Evolutionary conservation across 2,888 invertebrate species (phyloP).

Genomic region (Drosophila prolongata): DNA sequence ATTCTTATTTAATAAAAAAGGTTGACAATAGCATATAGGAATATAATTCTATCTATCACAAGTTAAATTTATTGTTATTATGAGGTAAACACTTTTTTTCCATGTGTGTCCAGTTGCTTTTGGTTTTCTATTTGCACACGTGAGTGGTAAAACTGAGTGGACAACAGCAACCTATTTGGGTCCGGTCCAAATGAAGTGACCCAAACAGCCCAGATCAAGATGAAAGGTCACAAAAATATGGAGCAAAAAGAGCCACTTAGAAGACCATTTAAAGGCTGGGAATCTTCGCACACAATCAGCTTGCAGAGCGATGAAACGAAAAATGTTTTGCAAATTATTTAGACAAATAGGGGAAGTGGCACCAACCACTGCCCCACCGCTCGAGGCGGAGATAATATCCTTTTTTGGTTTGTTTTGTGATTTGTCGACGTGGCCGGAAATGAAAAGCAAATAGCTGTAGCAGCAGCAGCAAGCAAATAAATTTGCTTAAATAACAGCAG

Average conservation of each 20-base stretch:
- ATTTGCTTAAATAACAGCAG: constrained; percentile 49
- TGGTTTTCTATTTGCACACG: constrained; percentile 69
- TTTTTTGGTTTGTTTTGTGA: constrained; percentile 67
- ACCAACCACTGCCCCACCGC: constrained; percentile 1
- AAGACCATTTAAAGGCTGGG: constrained; percentile 61
- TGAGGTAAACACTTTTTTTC: constrained; percentile 2
- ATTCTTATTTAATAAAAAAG: too few relatives aligned
- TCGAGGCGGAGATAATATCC: constrained; percentile 70
- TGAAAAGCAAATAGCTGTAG: constrained; percentile 67
- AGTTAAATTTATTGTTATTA: neutral
- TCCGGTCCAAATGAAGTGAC: constrained; percentile 33
- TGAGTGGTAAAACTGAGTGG: constrained; percentile 48
- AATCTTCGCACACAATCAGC: constrained; percentile 46
- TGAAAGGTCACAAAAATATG: constrained; percentile 29
- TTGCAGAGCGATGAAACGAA: constrained; percentile 43
- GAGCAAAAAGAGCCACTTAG: constrained; percentile 55
- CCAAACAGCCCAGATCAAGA: constrained; percentile 32
- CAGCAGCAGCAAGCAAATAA: constrained; percentile 34
- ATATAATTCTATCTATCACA: neutral
- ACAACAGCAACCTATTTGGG: constrained; percentile 24
- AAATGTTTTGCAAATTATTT: constrained; percentile 76
- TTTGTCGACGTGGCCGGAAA: constrained; percentile 79
- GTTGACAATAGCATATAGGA: neutral
- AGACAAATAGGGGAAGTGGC: constrained; percentile 63
- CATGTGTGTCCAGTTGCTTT: constrained; percentile 12